Evolutionary conservation across 1,140 invertebrate genomes (phyloP).

Genomic region (Leptestheria dahalacensis): DNA sequence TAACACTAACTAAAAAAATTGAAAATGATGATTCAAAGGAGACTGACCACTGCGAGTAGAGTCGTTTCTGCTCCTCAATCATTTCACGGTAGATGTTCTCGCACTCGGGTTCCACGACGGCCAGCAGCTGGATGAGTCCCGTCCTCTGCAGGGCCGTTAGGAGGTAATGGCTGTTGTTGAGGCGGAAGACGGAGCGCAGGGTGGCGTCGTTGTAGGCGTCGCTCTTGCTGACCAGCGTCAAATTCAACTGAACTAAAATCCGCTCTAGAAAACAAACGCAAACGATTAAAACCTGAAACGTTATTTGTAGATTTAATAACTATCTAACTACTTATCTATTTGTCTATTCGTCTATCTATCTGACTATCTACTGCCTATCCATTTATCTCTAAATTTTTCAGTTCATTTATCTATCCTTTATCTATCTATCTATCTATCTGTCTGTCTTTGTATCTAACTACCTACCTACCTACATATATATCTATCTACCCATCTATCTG

Average conservation of each 20-base stretch:
- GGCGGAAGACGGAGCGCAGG: conserved; percentile 65
- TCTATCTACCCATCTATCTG: no score
- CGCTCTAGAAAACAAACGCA: conserved; percentile 44
- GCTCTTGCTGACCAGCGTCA: conserved; percentile 67
- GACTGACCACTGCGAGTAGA: conserved; percentile 54
- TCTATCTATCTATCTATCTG: no score
- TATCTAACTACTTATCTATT: conserved; percentile 1
- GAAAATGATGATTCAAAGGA: conserved; percentile 10
- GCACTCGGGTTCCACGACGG: conserved; percentile 62
- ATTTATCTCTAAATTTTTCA: no score
- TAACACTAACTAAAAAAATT: conserved; percentile 5
- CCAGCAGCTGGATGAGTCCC: conserved; percentile 60
- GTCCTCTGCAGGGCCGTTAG: conserved; percentile 73
- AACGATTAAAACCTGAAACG: background rate
- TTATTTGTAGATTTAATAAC: background rate
- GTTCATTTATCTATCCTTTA: no score
- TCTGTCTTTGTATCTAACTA: no score
- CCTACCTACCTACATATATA: no score
- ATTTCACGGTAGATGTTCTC: conserved; percentile 57
- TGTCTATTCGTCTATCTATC: no score
- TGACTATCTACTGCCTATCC: no score
- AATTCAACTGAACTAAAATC: conserved; percentile 67
- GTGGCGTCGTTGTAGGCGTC: conserved; percentile 57
- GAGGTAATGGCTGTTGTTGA: conserved; percentile 89
- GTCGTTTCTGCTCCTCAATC: conserved; percentile 57